phyloP scores from a whole-genome alignment of 2,113 vertebrate genomes.

The Oxyura jamaicensis region DNA sequence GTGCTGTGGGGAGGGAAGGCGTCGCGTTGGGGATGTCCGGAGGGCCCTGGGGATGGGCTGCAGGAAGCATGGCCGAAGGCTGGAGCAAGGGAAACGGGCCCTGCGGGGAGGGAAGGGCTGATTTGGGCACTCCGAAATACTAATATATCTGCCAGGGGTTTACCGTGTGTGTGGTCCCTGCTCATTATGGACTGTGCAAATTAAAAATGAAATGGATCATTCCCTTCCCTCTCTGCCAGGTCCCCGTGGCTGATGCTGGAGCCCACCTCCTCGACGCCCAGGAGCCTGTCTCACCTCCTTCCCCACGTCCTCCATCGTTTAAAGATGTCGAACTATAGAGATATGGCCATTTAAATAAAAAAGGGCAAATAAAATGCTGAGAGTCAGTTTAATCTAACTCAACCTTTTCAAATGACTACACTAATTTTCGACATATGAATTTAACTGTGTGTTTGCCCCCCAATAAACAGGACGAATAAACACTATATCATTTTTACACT shows the following conservation, averaged over 20 bases:
- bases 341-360: constrained; percentile 52
- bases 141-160: not conserved
- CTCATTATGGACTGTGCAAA: not conserved
- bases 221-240: not conserved
- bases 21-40: too few species aligned
- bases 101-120: not conserved
- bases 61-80: not conserved
- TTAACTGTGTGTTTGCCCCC: constrained; percentile 89
- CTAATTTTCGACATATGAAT: constrained; percentile 79
- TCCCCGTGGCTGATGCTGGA: not conserved
- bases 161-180: fast-evolving
- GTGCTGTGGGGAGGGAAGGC: too few species aligned
- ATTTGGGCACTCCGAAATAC: not conserved
- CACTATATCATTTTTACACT: constrained; percentile 99
- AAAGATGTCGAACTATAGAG: not conserved
- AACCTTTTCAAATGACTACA: constrained; percentile 82
- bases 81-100: not conserved
- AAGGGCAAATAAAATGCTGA: constrained; percentile 60
- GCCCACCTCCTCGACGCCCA: not conserved
- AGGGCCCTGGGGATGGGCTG: not conserved
- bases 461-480: constrained; percentile 97
- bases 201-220: not conserved
- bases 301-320: constrained; percentile 16
- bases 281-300: not conserved
- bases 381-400: constrained; percentile 75